Base-by-base conservation (phyloP, 2,888 invertebrate genomes). In the Petrophora chlorosata region DNA sequence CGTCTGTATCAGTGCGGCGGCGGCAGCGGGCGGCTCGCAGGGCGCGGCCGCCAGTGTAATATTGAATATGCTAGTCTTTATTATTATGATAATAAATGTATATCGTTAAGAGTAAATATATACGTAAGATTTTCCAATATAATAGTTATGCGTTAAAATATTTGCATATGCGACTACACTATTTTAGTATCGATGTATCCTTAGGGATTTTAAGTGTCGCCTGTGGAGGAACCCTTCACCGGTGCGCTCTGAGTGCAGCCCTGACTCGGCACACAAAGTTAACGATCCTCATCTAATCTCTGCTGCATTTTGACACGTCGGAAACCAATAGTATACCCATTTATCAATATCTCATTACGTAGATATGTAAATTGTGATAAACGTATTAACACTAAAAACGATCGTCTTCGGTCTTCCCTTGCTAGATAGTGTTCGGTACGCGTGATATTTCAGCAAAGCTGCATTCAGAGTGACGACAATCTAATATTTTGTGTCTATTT, bases 31-130 rank as follows among this genome's bases (percentile, higher is more conserved):
- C 32, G 26, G 10, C 5, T 9, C 22, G 32, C 10, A 15, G 7
- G 10, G 12, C 28, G 25, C 40, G 32, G 29, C 14, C 35, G 33
- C 15, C 32, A 76, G 71, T 73, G 66, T 73, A 72, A 82, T 72
- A 79, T 78, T 82, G 82, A 86, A 76, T 89, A 88, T 90, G 88
- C 90, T 90, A 90, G 90, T 90, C 90, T 89, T 82, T 85, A 84
- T 79, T 76, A 81, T 79, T 72, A 78, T 76, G 66, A 73, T 81
- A 75, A 75, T 72, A 76, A 76, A 78, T 76, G 63, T 70, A 49
- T 61, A 48, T 53, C 46, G 68, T 56, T 79, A 77, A 75, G 71
- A 62, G 53, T 75, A 65, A 70, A 70, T 63, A 61, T 74, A 77
- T 79, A 80, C 75, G 80, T 83, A 82, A 80, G 79, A 75, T 76